Conservation (phyloP, 2,113 vertebrate species). For the Siniperca chuatsi region DNA sequence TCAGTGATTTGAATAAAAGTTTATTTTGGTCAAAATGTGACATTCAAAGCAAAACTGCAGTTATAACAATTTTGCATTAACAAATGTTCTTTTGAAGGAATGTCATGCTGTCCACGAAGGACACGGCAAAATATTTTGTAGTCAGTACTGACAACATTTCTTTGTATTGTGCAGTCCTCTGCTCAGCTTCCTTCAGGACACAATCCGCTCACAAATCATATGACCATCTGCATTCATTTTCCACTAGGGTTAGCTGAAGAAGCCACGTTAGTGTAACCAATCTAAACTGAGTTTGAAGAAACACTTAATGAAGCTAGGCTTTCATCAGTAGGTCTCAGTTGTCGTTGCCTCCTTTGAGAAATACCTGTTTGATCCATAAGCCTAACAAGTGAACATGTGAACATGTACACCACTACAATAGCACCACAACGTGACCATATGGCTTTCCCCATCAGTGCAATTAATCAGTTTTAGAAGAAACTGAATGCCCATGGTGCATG, state of each 20-base stretch:
- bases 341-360: constrained; percentile 5
- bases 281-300: background rate
- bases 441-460: constrained; percentile 16
- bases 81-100: background rate
- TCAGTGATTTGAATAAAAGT: background rate
- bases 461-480: constrained; percentile 28
- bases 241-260: background rate
- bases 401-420: background rate
- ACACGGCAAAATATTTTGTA: background rate
- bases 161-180: background rate
- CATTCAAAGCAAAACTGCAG: background rate
- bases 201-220: background rate
- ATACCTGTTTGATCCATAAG: constrained; percentile 2
- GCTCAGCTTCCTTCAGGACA: constrained; percentile 7
- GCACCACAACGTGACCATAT: constrained; percentile 20
- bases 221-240: background rate
- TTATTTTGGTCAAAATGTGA: background rate
- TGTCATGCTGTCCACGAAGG: background rate
- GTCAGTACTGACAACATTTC: background rate
- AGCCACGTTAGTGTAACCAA: background rate
- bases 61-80: background rate
- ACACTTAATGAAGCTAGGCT: background rate
- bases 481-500: background rate
- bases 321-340: constrained; percentile 3
- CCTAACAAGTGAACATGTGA: constrained; percentile 7